Conservation (phyloP, 2,888 invertebrate genomes). For the Agrochola lota region DNA sequence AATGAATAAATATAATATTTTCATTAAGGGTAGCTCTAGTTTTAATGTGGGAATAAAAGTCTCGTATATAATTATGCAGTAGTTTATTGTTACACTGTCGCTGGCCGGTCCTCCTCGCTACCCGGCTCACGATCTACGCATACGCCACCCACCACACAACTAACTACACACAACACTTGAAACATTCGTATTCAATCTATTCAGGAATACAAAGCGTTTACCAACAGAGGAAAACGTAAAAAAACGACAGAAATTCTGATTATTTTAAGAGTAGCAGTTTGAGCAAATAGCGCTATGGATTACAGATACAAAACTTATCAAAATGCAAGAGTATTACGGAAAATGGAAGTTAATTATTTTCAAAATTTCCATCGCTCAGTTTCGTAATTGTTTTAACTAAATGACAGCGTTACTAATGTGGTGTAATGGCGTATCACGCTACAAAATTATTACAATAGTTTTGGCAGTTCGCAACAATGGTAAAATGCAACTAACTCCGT, state of each 20-base stretch:
- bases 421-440: constrained; percentile 74
- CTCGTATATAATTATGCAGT: constrained; percentile 84
- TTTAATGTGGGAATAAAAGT: constrained; percentile 65
- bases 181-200: constrained; percentile 25
- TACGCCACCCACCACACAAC: constrained; percentile 67
- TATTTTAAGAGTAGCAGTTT: constrained; percentile 19
- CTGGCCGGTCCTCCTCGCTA: constrained; percentile 76
- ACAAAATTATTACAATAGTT: constrained; percentile 88
- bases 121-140: constrained; percentile 74
- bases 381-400: background rate
- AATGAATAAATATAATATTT: background rate
- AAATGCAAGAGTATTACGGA: constrained; percentile 21
- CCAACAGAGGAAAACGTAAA: constrained; percentile 35
- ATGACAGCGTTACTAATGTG: constrained; percentile 60
- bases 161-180: constrained; percentile 36
- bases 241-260: constrained; percentile 30
- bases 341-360: constrained; percentile 6
- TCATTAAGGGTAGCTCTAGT: background rate
- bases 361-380: constrained; percentile 34
- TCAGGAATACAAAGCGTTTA: constrained; percentile 6
- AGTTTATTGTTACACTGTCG: constrained; percentile 88
- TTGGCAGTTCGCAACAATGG: constrained; percentile 90
- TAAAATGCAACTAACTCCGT: constrained; percentile 88
- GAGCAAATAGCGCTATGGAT: constrained; percentile 45
- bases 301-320: constrained; percentile 28